phyloP scores from a whole-genome alignment of 2,888 invertebrate genomes.

The Brachynemurus nebulosus region DNA sequence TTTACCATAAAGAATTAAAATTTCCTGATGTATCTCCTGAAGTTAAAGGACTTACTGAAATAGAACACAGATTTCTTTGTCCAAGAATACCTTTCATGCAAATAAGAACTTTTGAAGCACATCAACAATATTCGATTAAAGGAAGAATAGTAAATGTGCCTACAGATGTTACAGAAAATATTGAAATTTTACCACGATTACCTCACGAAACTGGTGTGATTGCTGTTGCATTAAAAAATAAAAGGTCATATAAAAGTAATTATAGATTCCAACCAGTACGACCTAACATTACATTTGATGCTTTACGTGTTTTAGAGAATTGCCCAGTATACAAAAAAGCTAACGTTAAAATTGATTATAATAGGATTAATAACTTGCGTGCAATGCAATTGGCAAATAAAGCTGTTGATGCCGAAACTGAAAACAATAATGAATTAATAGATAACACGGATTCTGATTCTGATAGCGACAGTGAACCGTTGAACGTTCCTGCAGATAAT shows the following conservation, averaged over 20 bases:
- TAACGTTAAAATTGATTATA: background rate
- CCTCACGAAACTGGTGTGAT: background rate
- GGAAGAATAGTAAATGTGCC: background rate
- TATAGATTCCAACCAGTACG: background rate
- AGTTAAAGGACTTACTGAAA: background rate
- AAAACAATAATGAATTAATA: background rate
- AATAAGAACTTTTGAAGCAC: background rate
- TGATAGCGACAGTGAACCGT: background rate
- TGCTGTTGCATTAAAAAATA: background rate
- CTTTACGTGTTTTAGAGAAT: background rate
- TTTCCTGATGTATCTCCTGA: background rate
- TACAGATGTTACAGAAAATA: background rate
- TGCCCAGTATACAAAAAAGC: background rate
- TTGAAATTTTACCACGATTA: background rate
- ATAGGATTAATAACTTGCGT: background rate
- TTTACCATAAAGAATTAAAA: background rate
- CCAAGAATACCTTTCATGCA: conserved; percentile 3
- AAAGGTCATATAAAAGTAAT: background rate
- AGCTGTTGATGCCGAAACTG: background rate
- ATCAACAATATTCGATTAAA: background rate
- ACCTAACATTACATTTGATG: background rate
- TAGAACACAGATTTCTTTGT: background rate
- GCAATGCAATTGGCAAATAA: background rate
- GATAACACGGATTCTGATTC: background rate
- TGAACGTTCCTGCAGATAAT: background rate